Conservation (phyloP, 1,140 invertebrate species). For the Trachelipus rathkii region DNA sequence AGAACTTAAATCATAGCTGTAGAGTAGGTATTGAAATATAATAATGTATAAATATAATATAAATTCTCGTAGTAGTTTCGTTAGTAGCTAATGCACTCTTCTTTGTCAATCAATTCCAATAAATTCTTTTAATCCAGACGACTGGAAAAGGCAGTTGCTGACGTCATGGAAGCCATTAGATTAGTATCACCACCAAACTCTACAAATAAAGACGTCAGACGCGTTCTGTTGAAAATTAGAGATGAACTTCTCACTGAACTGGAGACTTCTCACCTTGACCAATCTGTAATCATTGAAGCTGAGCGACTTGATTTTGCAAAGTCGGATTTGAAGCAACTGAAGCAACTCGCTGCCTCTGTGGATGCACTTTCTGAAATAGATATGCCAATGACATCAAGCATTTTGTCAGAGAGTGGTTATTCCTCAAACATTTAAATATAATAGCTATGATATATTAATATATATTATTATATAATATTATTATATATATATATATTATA, state of each 20-base stretch:
- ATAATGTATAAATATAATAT: neutral
- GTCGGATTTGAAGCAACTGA: slow-evolving; percentile 49
- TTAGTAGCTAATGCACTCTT: neutral
- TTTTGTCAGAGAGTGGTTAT: slow-evolving; percentile 43
- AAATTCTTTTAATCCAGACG: slow-evolving; percentile 49
- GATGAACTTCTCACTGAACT: slow-evolving; percentile 59
- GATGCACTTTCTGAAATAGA: slow-evolving; percentile 56
- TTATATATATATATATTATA: slow-evolving; percentile 12
- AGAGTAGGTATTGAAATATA: slow-evolving; percentile 1
- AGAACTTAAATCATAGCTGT: neutral
- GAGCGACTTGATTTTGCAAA: slow-evolving; percentile 35
- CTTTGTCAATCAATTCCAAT: neutral
- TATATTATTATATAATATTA: neutral
- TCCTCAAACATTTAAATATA: slow-evolving; percentile 42
- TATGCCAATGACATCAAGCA: slow-evolving; percentile 43
- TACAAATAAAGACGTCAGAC: slow-evolving; percentile 63
- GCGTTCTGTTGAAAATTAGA: slow-evolving; percentile 61
- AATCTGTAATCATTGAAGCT: neutral
- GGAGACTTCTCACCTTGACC: slow-evolving; percentile 36
- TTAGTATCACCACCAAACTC: slow-evolving; percentile 54
- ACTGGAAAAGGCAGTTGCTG: slow-evolving; percentile 60
- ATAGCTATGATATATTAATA: slow-evolving; percentile 1
- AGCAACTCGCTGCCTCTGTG: slow-evolving; percentile 50
- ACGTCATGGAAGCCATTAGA: slow-evolving; percentile 65
- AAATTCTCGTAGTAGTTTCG: neutral